Base-by-base conservation (phyloP, 2,888 invertebrate species). In the Spisula solida region DNA sequence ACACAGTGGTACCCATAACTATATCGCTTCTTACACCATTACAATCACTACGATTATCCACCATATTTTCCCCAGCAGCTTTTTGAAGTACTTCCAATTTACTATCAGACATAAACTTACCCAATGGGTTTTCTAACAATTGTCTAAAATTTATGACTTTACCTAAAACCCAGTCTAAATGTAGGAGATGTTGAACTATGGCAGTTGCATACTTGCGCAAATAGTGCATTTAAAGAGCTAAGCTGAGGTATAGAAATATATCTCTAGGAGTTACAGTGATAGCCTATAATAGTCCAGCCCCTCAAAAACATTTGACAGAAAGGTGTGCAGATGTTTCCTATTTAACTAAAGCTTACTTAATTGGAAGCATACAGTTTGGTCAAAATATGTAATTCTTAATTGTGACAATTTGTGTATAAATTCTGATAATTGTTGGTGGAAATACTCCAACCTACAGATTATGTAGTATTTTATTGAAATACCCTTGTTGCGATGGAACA, bases 21-120 rank as follows among this genome's bases (percentile, higher is more conserved):
- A 85, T 88, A 82, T 25, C 18, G 31, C 41, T 56, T 88, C 41
- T 66, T 82, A 55, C 86, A 82, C 87, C 47, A 41, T 75, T 60
- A 82, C 29, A 75, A 78, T 81, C 90, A 88, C 85, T 81, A 88
- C 82, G 70, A 87, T 90, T 88, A 90, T 87, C 78, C 80, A 60
- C 78, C 80, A 81, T 84, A 75, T 82, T 88, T 86, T 48, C 81
- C 41, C 90, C 81, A 88, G 85, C 90, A 87, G 90, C 78, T 87
- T 81, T 86, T 84, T 90, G 48, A 90, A 90, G 90, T 88, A 86
- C 60, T 80, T 85, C 80, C 86, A 87, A 87, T 86, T 85, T 81
- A 85, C 85, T 88, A 88, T 88, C 85, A 88, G 88, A 80, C 83
- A 88, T 88, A 81, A 81, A 85, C 81, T 81, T 78, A 81, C 47